Evolutionary conservation across 2,888 invertebrate species (phyloP), one percentile per base, ranked within the genome.

Genomic region (Agrochola macilenta): DNA sequence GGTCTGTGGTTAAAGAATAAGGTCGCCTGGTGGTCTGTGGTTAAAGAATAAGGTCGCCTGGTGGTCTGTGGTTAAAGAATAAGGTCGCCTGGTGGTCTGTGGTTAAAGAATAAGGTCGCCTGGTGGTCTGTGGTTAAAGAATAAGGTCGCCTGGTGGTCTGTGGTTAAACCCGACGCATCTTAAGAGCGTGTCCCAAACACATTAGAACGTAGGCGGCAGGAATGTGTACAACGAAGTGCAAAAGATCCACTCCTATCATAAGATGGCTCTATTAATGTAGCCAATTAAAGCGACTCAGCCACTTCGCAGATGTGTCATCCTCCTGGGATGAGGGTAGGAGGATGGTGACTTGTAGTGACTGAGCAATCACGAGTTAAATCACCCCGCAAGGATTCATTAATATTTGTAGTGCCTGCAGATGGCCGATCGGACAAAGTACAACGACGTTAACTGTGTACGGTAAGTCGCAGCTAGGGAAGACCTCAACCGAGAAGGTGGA

Each of bases 11-110:
- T 43, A 39, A 46, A 9, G n/a, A n/a, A n/a, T n/a, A n/a, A n/a
- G n/a, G n/a, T n/a, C n/a, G n/a, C n/a, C n/a, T n/a, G 61, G 84
- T 80, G 81, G 81, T 81, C 35, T 73, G 85, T 23, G 69, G 85
- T 70, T 43, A 39, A 46, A 9, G n/a, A n/a, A n/a, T n/a, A n/a
- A n/a, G n/a, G n/a, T n/a, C n/a, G n/a, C n/a, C n/a, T n/a, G 61
- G 84, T 80, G 81, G 81, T 81, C 35, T 73, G 85, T 23, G 69
- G 85, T 70, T 43, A 39, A 39, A 52, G 43, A 49, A 43, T 60
- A 57, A 83, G 83, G 83, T 54, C 82, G 60, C 30, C 69, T 46
- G n/a, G n/a, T n/a, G n/a, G n/a, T n/a, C n/a, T n/a, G n/a, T n/a
- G n/a, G n/a, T n/a, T n/a, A n/a, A 39, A 52, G 43, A 49, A 43